Evolutionary conservation across 1,140 invertebrate genomes (phyloP), one percentile per base, ranked within the genome.

Genomic region (Drosophila nigrodunni): DNA sequence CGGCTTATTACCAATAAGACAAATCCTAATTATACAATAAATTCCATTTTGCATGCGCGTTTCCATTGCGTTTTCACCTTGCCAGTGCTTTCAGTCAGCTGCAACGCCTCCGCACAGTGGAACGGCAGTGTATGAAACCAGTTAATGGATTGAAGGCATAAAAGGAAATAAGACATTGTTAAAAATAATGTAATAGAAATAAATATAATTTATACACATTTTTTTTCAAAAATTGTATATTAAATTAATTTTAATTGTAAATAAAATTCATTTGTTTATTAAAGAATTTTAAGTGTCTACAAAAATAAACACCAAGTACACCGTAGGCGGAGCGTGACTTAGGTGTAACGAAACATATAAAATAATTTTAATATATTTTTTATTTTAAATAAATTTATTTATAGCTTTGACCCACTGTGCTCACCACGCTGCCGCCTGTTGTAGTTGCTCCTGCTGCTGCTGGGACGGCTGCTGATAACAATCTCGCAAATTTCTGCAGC

Each of bases 11-110:
- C 82, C 82, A 90, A 91, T 91, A 85, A 91, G 80, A 91, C 88
- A 91, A 91, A 91, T 91, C 88, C 88, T 91, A 91, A 91, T 91
- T 91, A 90, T 88, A 91, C 88, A 91, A 91, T 91, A 91, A 91
- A 91, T 91, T 91, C 82, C 88, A 87, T 89, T 89, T 89, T 89
- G 86, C 86, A 89, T 89, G 85, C 77, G 74, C 80, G 55, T 55
- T 64, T 64, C 21, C 61, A 80, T 77, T 88, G 64, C 74, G 78
- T 89, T 89, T 89, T 89, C 85, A 89, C 83, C 80, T 80, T 65
- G 60, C 77, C 85, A 65, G 77, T 69, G 60, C 60, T 80, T 80
- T 80, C 73, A 73, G 72, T 80, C 72, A 74, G 69, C 80, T 82
- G 80, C 62, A 64, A 79, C 79, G 78, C 74, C 79, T 81, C 78